These are phyloP conservation scores for Melieria picta DNA, from an alignment of 2,888 invertebrate species.

Conservation along the genomic window DNA sequence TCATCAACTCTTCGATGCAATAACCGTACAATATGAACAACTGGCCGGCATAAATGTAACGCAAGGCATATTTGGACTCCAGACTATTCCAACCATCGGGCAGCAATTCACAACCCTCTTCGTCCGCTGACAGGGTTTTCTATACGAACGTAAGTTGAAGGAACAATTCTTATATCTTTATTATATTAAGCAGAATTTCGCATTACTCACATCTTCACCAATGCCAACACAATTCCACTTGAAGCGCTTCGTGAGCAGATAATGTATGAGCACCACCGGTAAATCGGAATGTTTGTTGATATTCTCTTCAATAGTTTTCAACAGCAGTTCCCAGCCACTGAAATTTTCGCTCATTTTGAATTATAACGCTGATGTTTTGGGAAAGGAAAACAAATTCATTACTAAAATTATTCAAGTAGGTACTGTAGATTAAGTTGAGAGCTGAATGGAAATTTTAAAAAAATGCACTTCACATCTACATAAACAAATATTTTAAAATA, in stretches of 20 bases:
- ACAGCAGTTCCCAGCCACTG: not conserved
- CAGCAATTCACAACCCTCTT: slow-evolving; percentile 76
- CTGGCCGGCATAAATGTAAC: slow-evolving; percentile 75
- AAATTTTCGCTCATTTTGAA: not conserved
- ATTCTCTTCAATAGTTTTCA: not conserved
- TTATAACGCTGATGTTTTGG: no score
- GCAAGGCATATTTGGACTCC: slow-evolving; percentile 73
- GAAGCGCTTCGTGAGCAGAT: not conserved
- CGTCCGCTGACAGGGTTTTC: slow-evolving; percentile 71
- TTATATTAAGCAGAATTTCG: not conserved
- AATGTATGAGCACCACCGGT: not conserved
- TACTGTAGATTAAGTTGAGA: no score
- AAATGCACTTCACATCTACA: no score
- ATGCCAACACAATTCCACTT: slow-evolving; percentile 67
- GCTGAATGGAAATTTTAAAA: no score
- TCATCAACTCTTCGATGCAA: slow-evolving; percentile 71
- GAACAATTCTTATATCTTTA: not conserved
- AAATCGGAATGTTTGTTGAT: not conserved
- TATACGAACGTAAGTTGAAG: slow-evolving; percentile 49
- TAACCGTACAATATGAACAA: slow-evolving; percentile 76
- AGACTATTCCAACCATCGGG: slow-evolving; percentile 80
- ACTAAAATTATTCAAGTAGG: no score
- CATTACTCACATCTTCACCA: slow-evolving; percentile 69
- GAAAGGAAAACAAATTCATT: no score
- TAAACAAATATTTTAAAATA: no score